Evolutionary conservation across 1,140 invertebrate species (phyloP).

Genomic region (Drosophila navojoa): DNA sequence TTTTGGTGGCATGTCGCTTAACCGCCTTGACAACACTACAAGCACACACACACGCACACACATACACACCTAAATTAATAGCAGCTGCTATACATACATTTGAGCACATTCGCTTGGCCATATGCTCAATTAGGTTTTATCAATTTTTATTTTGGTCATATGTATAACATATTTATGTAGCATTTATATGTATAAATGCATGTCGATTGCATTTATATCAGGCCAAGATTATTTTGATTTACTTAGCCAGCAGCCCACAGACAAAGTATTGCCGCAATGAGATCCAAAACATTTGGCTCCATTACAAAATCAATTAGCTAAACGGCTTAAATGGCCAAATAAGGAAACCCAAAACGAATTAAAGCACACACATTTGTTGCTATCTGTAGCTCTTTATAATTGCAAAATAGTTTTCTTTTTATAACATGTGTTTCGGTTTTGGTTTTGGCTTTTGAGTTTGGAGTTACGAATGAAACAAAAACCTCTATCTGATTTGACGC

Average conservation of each 20-base stretch:
- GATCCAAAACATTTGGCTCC: slow-evolving; percentile 28
- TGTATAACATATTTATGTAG: background rate
- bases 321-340: slow-evolving; percentile 53
- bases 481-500: slow-evolving; percentile 35
- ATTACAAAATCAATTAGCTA: slow-evolving; percentile 48
- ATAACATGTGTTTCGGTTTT: slow-evolving; percentile 43
- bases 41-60: slow-evolving; percentile 25
- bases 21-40: slow-evolving; percentile 71
- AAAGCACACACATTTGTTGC: slow-evolving; percentile 24
- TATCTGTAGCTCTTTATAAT: slow-evolving; percentile 6
- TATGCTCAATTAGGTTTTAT: slow-evolving; percentile 54
- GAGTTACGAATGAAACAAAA: slow-evolving; percentile 16
- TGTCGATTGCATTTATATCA: background rate
- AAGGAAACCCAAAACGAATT: slow-evolving; percentile 45
- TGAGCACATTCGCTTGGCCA: slow-evolving; percentile 42
- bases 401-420: slow-evolving; percentile 48
- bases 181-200: background rate
- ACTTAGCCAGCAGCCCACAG: slow-evolving; percentile 2
- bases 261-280: slow-evolving; percentile 9
- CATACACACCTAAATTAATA: slow-evolving; percentile 32
- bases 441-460: slow-evolving; percentile 6
- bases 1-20: slow-evolving; percentile 79
- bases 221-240: slow-evolving; percentile 7
- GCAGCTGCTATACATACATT: slow-evolving; percentile 73
- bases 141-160: slow-evolving; percentile 22